These are phyloP conservation scores for Andrena haemorrhoa DNA, from an alignment of 2,888 invertebrate species.

Conservation along the genomic window DNA sequence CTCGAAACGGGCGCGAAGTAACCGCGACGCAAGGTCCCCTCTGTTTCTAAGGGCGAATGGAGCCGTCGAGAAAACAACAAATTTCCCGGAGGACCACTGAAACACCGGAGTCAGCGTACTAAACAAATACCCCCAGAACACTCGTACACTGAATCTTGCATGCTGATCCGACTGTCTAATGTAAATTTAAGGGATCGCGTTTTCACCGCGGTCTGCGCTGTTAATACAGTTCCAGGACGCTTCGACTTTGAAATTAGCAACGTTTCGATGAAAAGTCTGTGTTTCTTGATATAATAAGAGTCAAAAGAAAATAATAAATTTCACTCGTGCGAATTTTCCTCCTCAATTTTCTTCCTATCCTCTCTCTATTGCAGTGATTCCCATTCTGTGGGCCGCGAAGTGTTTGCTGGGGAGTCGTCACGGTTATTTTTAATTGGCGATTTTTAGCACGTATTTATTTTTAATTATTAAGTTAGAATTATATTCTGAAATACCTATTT, in stretches of 20 bases:
- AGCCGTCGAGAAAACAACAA: slow-evolving; percentile 59
- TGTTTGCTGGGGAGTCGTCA: too few relatives aligned
- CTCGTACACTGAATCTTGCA: slow-evolving; percentile 61
- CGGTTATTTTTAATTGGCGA: too few relatives aligned
- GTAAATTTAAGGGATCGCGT: slow-evolving; percentile 46
- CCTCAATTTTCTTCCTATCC: too few relatives aligned
- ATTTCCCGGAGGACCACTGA: slow-evolving; percentile 68
- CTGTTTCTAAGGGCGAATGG: slow-evolving; percentile 50
- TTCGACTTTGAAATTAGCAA: not conserved
- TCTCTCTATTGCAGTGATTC: too few relatives aligned
- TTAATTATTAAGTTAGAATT: too few relatives aligned
- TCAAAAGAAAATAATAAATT: too few relatives aligned
- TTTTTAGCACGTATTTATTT: too few relatives aligned
- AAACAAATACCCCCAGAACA: slow-evolving; percentile 56
- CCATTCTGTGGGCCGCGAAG: too few relatives aligned
- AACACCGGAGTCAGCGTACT: slow-evolving; percentile 43
- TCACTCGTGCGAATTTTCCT: too few relatives aligned
- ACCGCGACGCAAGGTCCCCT: slow-evolving; percentile 22
- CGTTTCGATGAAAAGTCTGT: too few relatives aligned
- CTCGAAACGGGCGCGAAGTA: slow-evolving; percentile 45
- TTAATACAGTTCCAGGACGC: not conserved
- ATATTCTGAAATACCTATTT: too few relatives aligned
- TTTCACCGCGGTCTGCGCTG: slow-evolving; percentile 22
- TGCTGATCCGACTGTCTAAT: slow-evolving; percentile 50
- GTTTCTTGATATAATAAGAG: too few relatives aligned